Conservation (phyloP, 1,140 invertebrate species). For the Drosophila ercepeae region DNA sequence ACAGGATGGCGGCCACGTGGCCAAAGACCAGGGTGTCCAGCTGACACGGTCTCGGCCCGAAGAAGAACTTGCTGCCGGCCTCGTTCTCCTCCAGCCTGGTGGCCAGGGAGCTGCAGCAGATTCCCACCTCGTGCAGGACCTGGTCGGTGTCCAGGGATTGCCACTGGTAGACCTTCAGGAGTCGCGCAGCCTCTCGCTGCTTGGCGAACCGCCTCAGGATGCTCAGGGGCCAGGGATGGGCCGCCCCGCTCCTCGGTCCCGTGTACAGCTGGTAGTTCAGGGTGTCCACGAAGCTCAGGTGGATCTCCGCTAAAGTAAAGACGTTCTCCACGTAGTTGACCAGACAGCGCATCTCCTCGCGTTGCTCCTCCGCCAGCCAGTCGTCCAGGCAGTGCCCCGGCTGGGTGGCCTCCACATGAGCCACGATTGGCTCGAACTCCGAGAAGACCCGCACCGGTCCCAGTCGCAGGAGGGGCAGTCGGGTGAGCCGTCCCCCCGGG, state of each 20-base stretch:
- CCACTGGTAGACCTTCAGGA: conserved; percentile 91
- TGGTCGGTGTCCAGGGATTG: conserved; percentile 90
- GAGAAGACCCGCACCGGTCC: conserved; percentile 90
- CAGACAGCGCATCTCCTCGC: conserved; percentile 94
- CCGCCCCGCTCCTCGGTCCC: conserved; percentile 90
- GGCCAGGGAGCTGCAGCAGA: conserved; percentile 91
- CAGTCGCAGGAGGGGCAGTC: conserved; percentile 92
- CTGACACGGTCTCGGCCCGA: conserved; percentile 91
- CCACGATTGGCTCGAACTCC: conserved; percentile 94
- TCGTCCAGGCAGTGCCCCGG: neutral
- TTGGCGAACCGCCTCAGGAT: conserved; percentile 91
- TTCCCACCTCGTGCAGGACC: conserved; percentile 84
- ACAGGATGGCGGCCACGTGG: conserved; percentile 95
- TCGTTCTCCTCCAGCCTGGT: conserved; percentile 87
- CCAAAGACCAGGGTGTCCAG: conserved; percentile 98
- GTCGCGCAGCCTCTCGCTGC: conserved; percentile 87
- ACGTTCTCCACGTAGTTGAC: conserved; percentile 94
- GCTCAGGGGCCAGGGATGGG: conserved; percentile 96
- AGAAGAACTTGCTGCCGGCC: conserved; percentile 87
- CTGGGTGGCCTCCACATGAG: conserved; percentile 91
- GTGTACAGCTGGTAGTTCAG: conserved; percentile 91
- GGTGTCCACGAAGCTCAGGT: conserved; percentile 92
- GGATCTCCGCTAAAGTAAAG: conserved; percentile 92
- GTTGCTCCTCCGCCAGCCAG: conserved; percentile 88
- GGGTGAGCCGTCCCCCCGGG: conserved; percentile 90